These are phyloP conservation scores for Halisarca cf. caerulea DNA, from an alignment of 37 sponge, comb jelly and placozoan genomes.

Conservation along the genomic window DNA sequence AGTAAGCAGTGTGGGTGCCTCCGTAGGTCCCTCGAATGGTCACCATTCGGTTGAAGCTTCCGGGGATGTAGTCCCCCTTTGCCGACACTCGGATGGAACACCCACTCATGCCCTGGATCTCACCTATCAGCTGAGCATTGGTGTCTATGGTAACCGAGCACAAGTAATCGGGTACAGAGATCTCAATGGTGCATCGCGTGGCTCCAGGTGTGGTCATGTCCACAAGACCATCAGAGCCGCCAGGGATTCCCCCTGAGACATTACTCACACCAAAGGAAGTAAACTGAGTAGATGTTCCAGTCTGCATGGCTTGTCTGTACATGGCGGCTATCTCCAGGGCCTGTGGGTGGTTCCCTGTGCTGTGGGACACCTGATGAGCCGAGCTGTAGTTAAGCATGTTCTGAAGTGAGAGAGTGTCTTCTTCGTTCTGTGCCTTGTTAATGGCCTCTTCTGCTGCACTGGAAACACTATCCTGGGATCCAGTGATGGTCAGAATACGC, in stretches of 20 bases:
- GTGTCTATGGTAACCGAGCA: conserved; percentile 57
- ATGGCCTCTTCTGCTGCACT: conserved; percentile 35
- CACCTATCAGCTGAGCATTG: conserved; percentile 54
- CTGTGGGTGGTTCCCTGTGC: background rate
- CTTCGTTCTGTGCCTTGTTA: background rate
- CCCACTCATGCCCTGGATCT: conserved; percentile 62
- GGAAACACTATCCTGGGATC: conserved; percentile 40
- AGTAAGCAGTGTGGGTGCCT: conserved; percentile 72
- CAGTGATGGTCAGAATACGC: conserved; percentile 68
- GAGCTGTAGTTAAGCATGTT: conserved; percentile 9
- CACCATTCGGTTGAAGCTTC: conserved; percentile 78
- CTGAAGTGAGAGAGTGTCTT: background rate
- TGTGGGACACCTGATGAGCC: conserved; percentile 1
- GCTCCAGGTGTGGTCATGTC: conserved; percentile 70
- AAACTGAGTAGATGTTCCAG: background rate
- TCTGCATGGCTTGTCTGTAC: background rate
- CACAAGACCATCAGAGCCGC: conserved; percentile 26
- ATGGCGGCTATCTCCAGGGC: conserved; percentile 18
- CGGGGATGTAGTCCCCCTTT: conserved; percentile 86
- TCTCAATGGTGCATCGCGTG: conserved; percentile 72
- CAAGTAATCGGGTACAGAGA: conserved; percentile 78
- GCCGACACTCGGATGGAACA: conserved; percentile 59
- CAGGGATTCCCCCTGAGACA: background rate
- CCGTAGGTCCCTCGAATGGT: conserved; percentile 71
- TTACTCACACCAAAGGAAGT: background rate